Base-by-base conservation (phyloP, 2,113 vertebrate species). In the Phyllopteryx taeniolatus region DNA sequence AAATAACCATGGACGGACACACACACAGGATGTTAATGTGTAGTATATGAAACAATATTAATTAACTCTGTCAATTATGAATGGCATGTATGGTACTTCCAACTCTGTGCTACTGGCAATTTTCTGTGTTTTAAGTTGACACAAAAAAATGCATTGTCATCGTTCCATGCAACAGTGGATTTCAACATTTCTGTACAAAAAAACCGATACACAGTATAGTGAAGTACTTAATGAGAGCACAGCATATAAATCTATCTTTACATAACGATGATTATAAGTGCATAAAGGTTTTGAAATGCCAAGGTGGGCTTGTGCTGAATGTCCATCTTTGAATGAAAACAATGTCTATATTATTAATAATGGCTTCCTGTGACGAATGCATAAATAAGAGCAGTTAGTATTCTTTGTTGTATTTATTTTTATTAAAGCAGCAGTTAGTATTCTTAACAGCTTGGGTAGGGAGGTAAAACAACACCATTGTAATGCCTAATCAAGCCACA, bases 31-130 rank as follows among this genome's bases (percentile, higher is more conserved):
- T 74, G 64, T 71, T 31, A 53, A 59, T 77, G 67, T 61, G 67
- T 72, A 67, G 59, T 62, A 83, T 73, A 83, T 73, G 71, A 71
- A 81, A 67, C 19, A 86, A 67, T 80, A 86, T 83, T 82, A 60
- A 88, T 80, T 46, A 76, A 64, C 62, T 39, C 59, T 56, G 71
- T 90, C 59, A 83, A 88, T 86, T 72, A 87, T 87, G 69, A 68
- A 86, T 74, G 22, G 42, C 56, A 76, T 73, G 59, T 79, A 83
- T 75, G 74, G 79, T 47, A 62, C 62, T 70, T 80, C 17, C n/a
- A 3, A 43, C 65, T 68, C 56, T 73, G 35, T 68, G 63, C 67
- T 71, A 44, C 67, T 65, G 39, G 60, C 63, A 62, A 73, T 82
- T 76, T 66, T 71, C 39, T 17, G 59, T 44, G 73, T 78, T 72